Base-by-base conservation (phyloP, 1,140 invertebrate genomes). In the Brachionus paranguensis region DNA sequence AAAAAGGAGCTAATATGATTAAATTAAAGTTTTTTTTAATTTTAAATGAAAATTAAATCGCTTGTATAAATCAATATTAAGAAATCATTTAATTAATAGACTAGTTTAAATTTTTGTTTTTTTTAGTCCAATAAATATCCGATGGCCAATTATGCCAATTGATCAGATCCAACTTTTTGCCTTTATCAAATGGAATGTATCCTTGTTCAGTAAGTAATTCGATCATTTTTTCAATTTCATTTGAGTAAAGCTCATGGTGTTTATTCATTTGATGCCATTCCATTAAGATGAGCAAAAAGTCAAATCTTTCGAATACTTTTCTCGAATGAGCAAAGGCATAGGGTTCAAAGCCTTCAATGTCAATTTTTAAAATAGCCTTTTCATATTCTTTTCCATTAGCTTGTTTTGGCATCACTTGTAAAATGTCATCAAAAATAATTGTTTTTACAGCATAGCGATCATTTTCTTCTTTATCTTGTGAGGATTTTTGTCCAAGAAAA, bases 351-450 rank as follows among this genome's bases (percentile, higher is more conserved):
- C 74, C 74, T 78, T 78, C 74, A 20, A 78, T 78, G 24, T 78
- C 74, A 6, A 78, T 78, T 37, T 81, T 81, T 14, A 81, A 33
- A 20, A 81, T 37, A 17, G 24, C 78, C 41, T 81, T 60, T 24
- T 45, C 37, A 45, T 33, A 60, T 24, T 43, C 24, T 45, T 43
- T 29, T 20, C 68, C 41, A 43, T 72, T 72, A 14, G 68, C 11
- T 41, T 72, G 33, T 6, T 43, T 14, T n/a, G 78, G 78, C 11
- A 81, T 10, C n/a, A 64, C 5, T 6, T 50, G 11, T 29, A 83
- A 27, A 47, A 83, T 47, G 33, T 81, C 78, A 68, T 81, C 78
- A 20, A 81, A 43, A 41, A 50, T 60, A 3, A 81, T 81, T 17
- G 78, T 81, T 45, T 81, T 64, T 6, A 60, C 33, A 12, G 29